Conservation (phyloP, 2,888 invertebrate species). For the Orthonevra nobilis region DNA sequence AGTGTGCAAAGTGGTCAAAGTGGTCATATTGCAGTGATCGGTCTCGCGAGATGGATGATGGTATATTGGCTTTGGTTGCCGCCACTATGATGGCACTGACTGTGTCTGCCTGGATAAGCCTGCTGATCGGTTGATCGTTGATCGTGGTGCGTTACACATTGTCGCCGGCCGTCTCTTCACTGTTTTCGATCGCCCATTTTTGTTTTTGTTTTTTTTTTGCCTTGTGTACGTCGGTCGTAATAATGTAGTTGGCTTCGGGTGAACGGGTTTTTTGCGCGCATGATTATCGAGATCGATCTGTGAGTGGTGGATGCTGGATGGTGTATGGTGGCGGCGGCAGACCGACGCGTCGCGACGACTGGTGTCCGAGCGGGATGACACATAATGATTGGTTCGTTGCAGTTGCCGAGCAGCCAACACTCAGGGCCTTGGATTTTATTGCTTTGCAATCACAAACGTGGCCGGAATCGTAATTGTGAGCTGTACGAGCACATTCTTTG, state of each 20-base stretch:
- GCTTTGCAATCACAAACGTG: conserved; percentile 59
- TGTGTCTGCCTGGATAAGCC: too few relatives aligned
- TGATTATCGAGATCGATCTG: conserved; percentile 67
- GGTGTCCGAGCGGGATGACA: conserved; percentile 64
- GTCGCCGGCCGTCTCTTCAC: conserved; percentile 39
- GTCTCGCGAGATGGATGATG: conserved; percentile 26
- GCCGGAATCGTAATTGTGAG: conserved; percentile 13
- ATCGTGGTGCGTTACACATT: conserved; percentile 64
- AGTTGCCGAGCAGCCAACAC: conserved; percentile 15
- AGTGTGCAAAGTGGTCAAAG: conserved; percentile 26
- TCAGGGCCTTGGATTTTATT: conserved; percentile 59
- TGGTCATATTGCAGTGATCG: conserved; percentile 6
- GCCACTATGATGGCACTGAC: not conserved
- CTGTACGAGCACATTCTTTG: conserved; percentile 37
- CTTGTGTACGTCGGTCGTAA: conserved; percentile 23
- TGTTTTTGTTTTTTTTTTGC: too few relatives aligned
- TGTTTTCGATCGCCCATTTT: too few relatives aligned
- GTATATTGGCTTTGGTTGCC: conserved; percentile 3
- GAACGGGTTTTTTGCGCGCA: conserved; percentile 66
- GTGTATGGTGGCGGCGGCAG: too few relatives aligned
- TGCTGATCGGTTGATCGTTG: not conserved
- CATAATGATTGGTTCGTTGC: conserved; percentile 69
- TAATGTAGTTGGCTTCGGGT: conserved; percentile 60
- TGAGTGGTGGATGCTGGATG: too few relatives aligned
- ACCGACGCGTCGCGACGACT: conserved; percentile 14